Conservation (phyloP, 1,140 invertebrate species). For the Scaptomyza pallida region DNA sequence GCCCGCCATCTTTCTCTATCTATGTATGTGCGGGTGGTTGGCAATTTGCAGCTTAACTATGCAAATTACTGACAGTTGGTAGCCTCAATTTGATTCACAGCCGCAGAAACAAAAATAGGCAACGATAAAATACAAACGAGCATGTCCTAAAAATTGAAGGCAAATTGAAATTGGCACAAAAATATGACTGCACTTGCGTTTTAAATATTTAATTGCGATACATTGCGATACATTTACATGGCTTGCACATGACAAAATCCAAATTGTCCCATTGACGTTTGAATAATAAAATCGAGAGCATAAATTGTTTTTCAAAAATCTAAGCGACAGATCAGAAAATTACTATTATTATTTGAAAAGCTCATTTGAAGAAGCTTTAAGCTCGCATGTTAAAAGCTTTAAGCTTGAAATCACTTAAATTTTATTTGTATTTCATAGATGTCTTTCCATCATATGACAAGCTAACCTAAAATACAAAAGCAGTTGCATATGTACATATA, state of each 20-base stretch:
- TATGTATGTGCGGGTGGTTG: conserved; percentile 24
- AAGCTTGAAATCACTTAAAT: not conserved
- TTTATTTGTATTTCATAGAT: not conserved
- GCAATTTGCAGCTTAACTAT: conserved; percentile 74
- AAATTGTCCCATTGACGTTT: conserved; percentile 33
- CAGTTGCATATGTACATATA: conserved; percentile 33
- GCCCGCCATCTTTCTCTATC: conserved; percentile 26
- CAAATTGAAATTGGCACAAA: conserved; percentile 63
- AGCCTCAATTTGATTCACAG: conserved; percentile 73
- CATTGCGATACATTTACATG: conserved; percentile 35
- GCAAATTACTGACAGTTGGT: conserved; percentile 77
- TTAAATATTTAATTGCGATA: conserved; percentile 70
- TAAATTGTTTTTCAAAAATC: conserved; percentile 5
- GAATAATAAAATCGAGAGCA: conserved; percentile 30
- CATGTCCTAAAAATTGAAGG: conserved; percentile 38
- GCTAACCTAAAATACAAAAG: conserved; percentile 5
- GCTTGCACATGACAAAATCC: not conserved
- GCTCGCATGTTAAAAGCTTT: not conserved
- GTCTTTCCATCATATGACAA: not conserved
- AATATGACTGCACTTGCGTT: conserved; percentile 57
- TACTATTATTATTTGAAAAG: too few species aligned
- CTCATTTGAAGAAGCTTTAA: not conserved
- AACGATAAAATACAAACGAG: conserved; percentile 42
- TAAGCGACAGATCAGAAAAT: too few species aligned
- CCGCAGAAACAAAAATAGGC: conserved; percentile 38